A percentile compares a stretch with the other conserved stretches of the same genome.
Evolutionary conservation across 35 echinoderm and acorn worm species (phyloP).

Genomic region (Anneissia japonica): DNA sequence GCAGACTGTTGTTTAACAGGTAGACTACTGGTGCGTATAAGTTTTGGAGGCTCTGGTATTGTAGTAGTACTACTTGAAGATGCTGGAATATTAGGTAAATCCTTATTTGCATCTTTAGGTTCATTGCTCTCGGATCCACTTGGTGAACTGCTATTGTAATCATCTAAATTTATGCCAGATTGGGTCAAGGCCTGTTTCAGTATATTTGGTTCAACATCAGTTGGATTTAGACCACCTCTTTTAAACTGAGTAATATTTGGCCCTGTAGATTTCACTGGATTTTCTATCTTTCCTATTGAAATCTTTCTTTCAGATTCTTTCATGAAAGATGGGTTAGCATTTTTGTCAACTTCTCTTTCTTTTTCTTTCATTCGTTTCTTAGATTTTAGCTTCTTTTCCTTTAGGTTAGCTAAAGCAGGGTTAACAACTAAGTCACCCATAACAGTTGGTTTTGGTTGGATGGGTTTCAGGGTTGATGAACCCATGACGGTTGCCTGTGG

Average conservation of each 20-base stretch:
- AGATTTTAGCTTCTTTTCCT: conserved; percentile 70
- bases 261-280: conserved; percentile 29
- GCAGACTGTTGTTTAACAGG: conserved; percentile 34
- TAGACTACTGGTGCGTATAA: conserved; percentile 74
- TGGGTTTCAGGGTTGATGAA: conserved; percentile 66
- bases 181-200: conserved; percentile 78
- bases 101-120: conserved; percentile 12
- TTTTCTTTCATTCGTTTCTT: conserved; percentile 70
- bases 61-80: conserved; percentile 8
- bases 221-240: background rate
- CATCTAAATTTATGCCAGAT: conserved; percentile 65
- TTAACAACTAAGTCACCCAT: conserved; percentile 50
- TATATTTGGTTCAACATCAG: conserved; percentile 73
- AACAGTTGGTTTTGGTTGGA: conserved; percentile 86
- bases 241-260: background rate
- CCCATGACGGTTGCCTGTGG: conserved; percentile 7
- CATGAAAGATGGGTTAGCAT: conserved; percentile 21
- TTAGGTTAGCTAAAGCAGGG: conserved; percentile 36
- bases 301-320: conserved; percentile 24
- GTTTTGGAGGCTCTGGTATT: conserved; percentile 89
- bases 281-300: conserved; percentile 24
- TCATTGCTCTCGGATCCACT: background rate
- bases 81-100: conserved; percentile 24
- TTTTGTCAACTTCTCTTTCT: conserved; percentile 50
- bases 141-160: background rate